Evolutionary conservation across 2,888 invertebrate species (phyloP).

Genomic region (Megastigmus dorsalis): DNA sequence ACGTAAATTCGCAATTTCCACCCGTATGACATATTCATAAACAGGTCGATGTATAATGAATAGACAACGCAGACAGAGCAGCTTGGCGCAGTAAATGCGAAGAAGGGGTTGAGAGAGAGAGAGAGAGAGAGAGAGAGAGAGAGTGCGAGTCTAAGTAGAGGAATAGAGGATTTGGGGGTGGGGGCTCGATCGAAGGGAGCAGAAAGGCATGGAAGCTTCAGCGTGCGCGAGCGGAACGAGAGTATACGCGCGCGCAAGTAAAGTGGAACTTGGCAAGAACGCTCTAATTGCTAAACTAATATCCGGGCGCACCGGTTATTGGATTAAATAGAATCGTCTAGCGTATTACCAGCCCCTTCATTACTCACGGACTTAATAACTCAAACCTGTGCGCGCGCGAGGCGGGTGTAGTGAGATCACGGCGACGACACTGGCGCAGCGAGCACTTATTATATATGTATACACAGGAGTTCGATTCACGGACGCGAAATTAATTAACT

Average conservation of each 20-base stretch:
- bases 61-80: constrained; percentile 5
- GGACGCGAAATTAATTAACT: constrained; percentile 58
- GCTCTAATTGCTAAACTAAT: constrained; percentile 61
- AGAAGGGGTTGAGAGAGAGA: constrained; percentile 5
- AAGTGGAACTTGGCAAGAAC: constrained; percentile 54
- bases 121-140: not conserved
- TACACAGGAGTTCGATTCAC: constrained; percentile 40
- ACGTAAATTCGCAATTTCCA: constrained; percentile 3
- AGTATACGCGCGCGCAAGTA: constrained; percentile 32
- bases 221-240: not conserved
- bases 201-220: not conserved
- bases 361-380: constrained; percentile 58
- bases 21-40: not conserved
- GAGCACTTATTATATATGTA: constrained; percentile 45
- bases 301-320: constrained; percentile 58
- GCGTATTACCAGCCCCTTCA: constrained; percentile 56
- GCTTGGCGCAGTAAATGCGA: not conserved
- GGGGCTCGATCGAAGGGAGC: too few species aligned
- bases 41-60: constrained; percentile 33
- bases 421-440: not conserved
- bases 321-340: constrained; percentile 60
- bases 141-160: too few species aligned
- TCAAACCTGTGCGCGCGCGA: constrained; percentile 43
- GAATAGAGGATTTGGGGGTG: too few species aligned
- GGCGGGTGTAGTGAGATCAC: not conserved